A percentile compares a stretch with the other conserved stretches of the same genome.
phyloP scores from a whole-genome alignment of 2,797 vertebrate genomes.

The Alauda arvensis region DNA sequence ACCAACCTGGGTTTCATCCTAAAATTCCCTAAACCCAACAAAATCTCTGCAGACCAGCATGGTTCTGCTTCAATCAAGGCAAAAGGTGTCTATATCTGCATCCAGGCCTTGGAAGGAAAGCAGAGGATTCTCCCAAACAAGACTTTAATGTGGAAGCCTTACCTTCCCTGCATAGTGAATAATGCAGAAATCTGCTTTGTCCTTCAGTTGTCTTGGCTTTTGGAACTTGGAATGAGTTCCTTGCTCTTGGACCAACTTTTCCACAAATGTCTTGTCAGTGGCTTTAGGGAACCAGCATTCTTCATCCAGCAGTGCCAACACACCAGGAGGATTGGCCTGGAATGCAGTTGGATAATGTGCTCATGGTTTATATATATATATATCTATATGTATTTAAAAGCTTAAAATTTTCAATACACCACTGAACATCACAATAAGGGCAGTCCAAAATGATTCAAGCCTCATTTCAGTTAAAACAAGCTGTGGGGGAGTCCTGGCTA shows the following conservation, averaged over 20 bases:
- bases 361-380: background rate
- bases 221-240: constrained; percentile 95
- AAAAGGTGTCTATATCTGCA: background rate
- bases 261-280: constrained; percentile 97
- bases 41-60: background rate
- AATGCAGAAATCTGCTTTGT: constrained; percentile 95
- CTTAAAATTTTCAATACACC: background rate
- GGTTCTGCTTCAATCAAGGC: background rate
- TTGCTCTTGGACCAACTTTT: constrained; percentile 94
- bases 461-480: background rate
- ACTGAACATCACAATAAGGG: background rate
- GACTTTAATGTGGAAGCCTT: background rate
- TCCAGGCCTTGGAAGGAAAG: background rate
- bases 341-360: background rate
- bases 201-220: constrained; percentile 94
- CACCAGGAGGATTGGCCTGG: constrained; percentile 93
- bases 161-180: constrained; percentile 98
- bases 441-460: background rate
- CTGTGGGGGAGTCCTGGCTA: background rate
- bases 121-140: background rate
- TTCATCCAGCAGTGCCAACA: constrained; percentile 92
- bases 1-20: background rate
- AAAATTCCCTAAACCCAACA: background rate
- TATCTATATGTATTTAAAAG: background rate
- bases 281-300: constrained; percentile 99